Evolutionary conservation across 2,888 invertebrate genomes (phyloP), one percentile per base, ranked within the genome.

Genomic region (Mimas tiliae): DNA sequence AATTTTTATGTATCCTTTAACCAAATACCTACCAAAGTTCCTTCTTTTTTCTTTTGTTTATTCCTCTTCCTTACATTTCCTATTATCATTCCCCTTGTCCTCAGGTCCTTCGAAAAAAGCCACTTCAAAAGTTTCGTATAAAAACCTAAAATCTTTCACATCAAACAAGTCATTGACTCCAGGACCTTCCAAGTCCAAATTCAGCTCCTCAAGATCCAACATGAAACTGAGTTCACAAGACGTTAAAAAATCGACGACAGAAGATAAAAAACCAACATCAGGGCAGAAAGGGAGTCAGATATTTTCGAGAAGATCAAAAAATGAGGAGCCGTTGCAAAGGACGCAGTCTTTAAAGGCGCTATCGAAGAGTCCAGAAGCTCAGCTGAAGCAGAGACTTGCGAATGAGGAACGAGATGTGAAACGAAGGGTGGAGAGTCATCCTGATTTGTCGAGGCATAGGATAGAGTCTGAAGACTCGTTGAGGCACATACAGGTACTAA

Each of bases 81-180:
- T 48, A 48, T 48, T 12, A 65, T n/a, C 48, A 14, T 9, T n/a
- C 34, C 27, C 55, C 47, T 58, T 34, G 8, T 47, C 55, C 45
- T 11, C 65, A 65, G 65, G 65, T 50, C 55, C 65, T 42, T 65
- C 65, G 6, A 58, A 19, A 65, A 58, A 42, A 19, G 1, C 42
- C 16, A 19, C 42, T 9, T n/a, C 42, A 19, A 58, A 58, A 58
- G 11, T 38, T 8, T n/a, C 55, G 7, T 38, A 19, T 34, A 58
- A 42, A 58, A 12, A 11, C 38, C 11, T 42, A 38, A 19, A 19
- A 16, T 8, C 58, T 38, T 8, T 19, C 11, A 42, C 19, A 38
- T 47, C 47, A 14, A 16, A 55, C 45, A 65, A 58, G 19, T 47
- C 62, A 9, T 8, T 27, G 8, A 27, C 8, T 14, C 27, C 21